Evolutionary conservation across 1,140 invertebrate genomes (phyloP).

Genomic region (Pogonomyrmex californicus): DNA sequence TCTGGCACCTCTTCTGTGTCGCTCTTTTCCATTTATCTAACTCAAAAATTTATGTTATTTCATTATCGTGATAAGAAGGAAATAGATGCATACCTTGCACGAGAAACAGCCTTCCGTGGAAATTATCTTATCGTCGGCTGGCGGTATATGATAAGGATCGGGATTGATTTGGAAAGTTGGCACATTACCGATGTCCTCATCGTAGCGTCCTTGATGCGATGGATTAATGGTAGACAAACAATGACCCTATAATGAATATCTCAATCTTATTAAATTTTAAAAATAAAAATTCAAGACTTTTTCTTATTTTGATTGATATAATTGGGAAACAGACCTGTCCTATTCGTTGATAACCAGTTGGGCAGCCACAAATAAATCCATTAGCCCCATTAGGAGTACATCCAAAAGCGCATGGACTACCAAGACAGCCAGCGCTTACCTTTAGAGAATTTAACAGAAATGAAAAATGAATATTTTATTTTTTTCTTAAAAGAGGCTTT

Average conservation of each 20-base stretch:
- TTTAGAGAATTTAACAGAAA: constrained; percentile 75
- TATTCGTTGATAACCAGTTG: constrained; percentile 92
- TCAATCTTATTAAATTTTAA: neutral
- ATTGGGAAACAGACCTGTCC: constrained; percentile 86
- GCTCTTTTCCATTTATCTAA: constrained; percentile 80
- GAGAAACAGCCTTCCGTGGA: constrained; percentile 96
- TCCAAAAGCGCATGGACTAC: constrained; percentile 93
- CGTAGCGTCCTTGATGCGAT: constrained; percentile 84
- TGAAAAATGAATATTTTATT: too few species aligned
- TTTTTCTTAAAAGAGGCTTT: too few species aligned
- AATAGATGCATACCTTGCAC: constrained; percentile 90
- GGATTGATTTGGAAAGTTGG: constrained; percentile 90
- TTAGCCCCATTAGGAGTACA: constrained; percentile 89
- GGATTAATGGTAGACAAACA: constrained; percentile 93
- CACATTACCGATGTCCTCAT: constrained; percentile 90
- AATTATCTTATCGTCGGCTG: constrained; percentile 91
- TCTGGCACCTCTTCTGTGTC: constrained; percentile 76
- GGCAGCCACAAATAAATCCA: constrained; percentile 93
- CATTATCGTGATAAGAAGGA: neutral
- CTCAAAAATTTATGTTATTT: neutral
- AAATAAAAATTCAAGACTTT: neutral
- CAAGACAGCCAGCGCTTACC: constrained; percentile 90
- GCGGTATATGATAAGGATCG: constrained; percentile 86
- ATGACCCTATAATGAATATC: constrained; percentile 89
- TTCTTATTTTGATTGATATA: neutral